Percentiles rank a stretch among this genome's conserved stretches.
These are phyloP conservation scores for Pocota personata DNA, from an alignment of 2,888 invertebrate genomes.

Conservation along the genomic window DNA sequence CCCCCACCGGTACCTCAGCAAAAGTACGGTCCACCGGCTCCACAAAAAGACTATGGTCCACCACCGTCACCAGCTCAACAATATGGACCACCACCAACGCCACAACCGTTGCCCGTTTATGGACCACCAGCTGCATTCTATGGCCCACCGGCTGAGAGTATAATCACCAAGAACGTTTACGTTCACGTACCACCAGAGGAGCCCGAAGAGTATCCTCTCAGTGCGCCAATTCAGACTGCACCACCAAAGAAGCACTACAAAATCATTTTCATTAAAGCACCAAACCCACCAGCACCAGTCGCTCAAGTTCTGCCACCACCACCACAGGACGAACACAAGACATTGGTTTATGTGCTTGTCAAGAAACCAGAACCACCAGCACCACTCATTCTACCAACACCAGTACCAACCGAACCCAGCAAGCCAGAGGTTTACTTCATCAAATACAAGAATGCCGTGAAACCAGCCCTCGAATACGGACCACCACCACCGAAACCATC, in stretches of 20 bases:
- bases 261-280: constrained; percentile 85
- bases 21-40: constrained; percentile 77
- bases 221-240: constrained; percentile 82
- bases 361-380: constrained; percentile 94
- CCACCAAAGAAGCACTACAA: constrained; percentile 85
- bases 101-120: constrained; percentile 80
- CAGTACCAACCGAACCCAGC: constrained; percentile 92
- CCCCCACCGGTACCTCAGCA: constrained; percentile 77
- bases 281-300: constrained; percentile 83
- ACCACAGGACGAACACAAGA: constrained; percentile 94
- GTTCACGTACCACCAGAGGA: constrained; percentile 85
- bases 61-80: constrained; percentile 72
- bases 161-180: constrained; percentile 83
- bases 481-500: constrained; percentile 77
- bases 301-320: constrained; percentile 85
- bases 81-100: constrained; percentile 71
- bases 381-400: constrained; percentile 90
- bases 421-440: constrained; percentile 96
- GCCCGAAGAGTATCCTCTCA: constrained; percentile 81
- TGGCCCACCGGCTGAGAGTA: constrained; percentile 80
- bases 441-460: constrained; percentile 85
- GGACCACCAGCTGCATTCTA: constrained; percentile 81
- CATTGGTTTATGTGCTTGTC: constrained; percentile 93
- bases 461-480: constrained; percentile 80
- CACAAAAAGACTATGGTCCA: constrained; percentile 81